A percentile compares a stretch with the other conserved stretches of the same genome.
These are phyloP conservation scores for Hololepta plana DNA, from an alignment of 2,888 invertebrate species.

Conservation along the genomic window DNA sequence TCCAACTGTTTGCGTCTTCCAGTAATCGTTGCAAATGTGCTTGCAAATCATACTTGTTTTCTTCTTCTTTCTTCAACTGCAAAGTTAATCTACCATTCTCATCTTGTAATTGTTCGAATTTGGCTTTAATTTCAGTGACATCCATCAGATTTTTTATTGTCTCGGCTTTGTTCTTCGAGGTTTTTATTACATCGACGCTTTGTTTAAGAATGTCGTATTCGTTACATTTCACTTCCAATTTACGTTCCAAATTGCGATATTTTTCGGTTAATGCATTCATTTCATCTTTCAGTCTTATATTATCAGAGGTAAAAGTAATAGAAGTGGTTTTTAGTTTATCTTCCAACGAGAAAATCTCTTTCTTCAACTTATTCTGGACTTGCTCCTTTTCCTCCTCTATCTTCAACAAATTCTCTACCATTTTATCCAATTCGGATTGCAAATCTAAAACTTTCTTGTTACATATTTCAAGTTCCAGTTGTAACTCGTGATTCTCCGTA, in stretches of 20 bases:
- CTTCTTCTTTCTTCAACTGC: constrained; percentile 27
- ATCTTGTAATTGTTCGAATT: constrained; percentile 33
- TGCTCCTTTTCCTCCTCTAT: constrained; percentile 26
- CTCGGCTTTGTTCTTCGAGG: constrained; percentile 23
- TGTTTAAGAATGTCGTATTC: constrained; percentile 30
- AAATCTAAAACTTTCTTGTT: constrained; percentile 23
- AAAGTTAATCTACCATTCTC: constrained; percentile 32
- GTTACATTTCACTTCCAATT: constrained; percentile 22
- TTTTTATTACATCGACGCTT: constrained; percentile 27
- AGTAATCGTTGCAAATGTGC: constrained; percentile 25
- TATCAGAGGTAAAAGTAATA: constrained; percentile 21
- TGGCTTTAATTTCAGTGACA: constrained; percentile 37
- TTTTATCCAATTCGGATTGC: constrained; percentile 23
- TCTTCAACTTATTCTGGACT: constrained; percentile 23
- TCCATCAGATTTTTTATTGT: constrained; percentile 27
- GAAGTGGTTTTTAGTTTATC: constrained; percentile 15
- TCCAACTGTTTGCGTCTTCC: constrained; percentile 34
- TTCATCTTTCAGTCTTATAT: constrained; percentile 30
- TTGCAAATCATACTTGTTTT: constrained; percentile 27
- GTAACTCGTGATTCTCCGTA: constrained; percentile 34
- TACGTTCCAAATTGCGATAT: constrained; percentile 23
- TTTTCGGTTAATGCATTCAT: constrained; percentile 24
- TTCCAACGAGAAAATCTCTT: constrained; percentile 16
- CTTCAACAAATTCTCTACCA: constrained; percentile 22
- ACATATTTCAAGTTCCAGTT: constrained; percentile 22